phyloP scores from a whole-genome alignment of 1,140 invertebrate genomes.

The Neuroterus valhalla region DNA sequence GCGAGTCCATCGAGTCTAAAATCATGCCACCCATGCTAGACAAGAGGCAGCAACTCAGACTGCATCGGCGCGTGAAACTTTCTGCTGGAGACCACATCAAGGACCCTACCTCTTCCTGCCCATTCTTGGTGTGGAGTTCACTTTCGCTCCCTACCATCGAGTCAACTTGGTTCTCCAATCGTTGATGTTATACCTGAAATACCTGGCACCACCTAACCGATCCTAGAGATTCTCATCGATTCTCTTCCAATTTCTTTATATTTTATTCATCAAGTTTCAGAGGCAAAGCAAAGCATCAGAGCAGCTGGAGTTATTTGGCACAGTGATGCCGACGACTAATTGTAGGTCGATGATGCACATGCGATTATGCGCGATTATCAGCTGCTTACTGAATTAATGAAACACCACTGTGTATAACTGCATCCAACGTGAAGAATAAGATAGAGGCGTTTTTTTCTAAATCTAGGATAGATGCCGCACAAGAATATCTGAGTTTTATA shows the following conservation, averaged over 20 bases:
- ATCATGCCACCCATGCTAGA: conserved; percentile 15
- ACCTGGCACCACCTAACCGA: conserved; percentile 6
- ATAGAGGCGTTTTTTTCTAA: too few relatives aligned
- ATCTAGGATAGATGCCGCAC: too few relatives aligned
- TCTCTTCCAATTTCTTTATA: background rate
- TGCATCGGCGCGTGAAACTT: conserved; percentile 38
- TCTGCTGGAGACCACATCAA: conserved; percentile 49
- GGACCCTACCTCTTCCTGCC: conserved; percentile 65
- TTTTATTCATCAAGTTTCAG: background rate
- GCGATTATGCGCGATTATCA: too few relatives aligned
- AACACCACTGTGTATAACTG: too few relatives aligned
- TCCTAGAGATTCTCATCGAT: conserved; percentile 27
- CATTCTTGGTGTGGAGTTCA: conserved; percentile 73
- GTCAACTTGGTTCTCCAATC: conserved; percentile 43
- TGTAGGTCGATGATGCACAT: too few relatives aligned
- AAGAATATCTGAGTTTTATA: too few relatives aligned
- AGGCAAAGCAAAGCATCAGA: background rate
- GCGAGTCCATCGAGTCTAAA: background rate
- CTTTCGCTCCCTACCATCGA: conserved; percentile 70
- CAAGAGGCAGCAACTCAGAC: conserved; percentile 21
- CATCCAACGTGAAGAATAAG: too few relatives aligned
- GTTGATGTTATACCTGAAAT: conserved; percentile 13
- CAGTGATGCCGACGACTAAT: background rate
- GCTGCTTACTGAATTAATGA: too few relatives aligned
- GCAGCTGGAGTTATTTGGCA: background rate